A percentile compares a stretch with the other conserved stretches of the same genome.
phyloP scores from a whole-genome alignment of 2,888 invertebrate genomes.

The Itoplectis maculator region DNA sequence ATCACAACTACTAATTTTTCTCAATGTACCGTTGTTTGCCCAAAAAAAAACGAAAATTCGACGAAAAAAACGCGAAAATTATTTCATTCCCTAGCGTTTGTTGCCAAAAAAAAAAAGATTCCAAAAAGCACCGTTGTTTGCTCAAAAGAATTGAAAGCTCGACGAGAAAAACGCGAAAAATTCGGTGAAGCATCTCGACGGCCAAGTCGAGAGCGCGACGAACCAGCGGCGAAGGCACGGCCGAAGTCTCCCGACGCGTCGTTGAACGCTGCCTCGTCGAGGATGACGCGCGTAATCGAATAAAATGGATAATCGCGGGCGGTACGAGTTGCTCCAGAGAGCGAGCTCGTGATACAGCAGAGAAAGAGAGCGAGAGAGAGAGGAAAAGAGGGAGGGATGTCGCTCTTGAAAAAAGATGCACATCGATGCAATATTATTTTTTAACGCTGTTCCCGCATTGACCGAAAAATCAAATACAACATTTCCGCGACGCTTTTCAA shows the following conservation, averaged over 20 bases:
- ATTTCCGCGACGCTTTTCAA: not conserved
- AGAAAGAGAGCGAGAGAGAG: constrained; percentile 31
- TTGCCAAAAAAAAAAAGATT: no score
- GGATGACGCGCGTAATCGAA: constrained; percentile 71
- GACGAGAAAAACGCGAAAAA: no score
- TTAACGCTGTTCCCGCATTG: not conserved
- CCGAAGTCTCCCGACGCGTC: constrained; percentile 47
- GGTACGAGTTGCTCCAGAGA: constrained; percentile 54
- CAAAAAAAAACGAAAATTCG: no score
- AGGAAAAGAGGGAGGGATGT: not conserved
- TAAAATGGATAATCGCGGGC: constrained; percentile 76
- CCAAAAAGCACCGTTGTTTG: no score
- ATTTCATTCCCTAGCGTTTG: no score
- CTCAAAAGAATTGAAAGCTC: no score
- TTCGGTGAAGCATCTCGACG: not conserved
- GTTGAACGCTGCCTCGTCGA: constrained; percentile 48
- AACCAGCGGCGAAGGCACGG: constrained; percentile 18
- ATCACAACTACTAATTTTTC: no score
- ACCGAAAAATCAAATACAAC: not conserved
- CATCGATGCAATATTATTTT: not conserved
- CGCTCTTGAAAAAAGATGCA: not conserved
- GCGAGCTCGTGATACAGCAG: no score
- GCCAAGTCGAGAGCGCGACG: no score
- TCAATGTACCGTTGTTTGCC: no score
- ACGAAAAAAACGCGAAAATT: no score